These are phyloP conservation scores for Paragorgia papillata DNA, from an alignment of 92 coral and sea anemone genomes.

Conservation along the genomic window DNA sequence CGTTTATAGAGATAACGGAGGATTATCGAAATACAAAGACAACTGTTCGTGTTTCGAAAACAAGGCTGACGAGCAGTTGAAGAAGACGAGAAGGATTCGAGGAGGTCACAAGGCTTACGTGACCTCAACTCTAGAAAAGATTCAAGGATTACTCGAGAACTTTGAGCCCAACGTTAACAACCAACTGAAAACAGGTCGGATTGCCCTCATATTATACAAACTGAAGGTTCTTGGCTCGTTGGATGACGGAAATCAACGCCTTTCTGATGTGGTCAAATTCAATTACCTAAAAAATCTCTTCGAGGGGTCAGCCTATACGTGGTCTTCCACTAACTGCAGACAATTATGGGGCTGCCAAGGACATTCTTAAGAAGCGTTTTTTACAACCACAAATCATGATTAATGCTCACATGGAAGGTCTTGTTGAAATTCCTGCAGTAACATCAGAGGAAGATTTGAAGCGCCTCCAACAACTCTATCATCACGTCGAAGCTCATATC, in stretches of 20 bases:
- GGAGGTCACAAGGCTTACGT: slow-evolving; percentile 44
- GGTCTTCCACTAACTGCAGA: slow-evolving; percentile 46
- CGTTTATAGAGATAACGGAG: too few species aligned
- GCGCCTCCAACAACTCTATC: slow-evolving; percentile 17
- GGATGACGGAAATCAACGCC: slow-evolving; percentile 10
- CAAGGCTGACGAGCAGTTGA: slow-evolving; percentile 43
- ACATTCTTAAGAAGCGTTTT: slow-evolving; percentile 32
- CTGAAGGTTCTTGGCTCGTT: slow-evolving; percentile 39
- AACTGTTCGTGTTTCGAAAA: too few species aligned
- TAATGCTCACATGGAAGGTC: slow-evolving; percentile 41
- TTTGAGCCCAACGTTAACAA: slow-evolving; percentile 12
- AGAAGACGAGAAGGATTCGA: slow-evolving; percentile 41
- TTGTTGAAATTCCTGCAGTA: slow-evolving; percentile 20
- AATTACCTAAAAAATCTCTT: slow-evolving; percentile 38
- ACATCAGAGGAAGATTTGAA: slow-evolving; percentile 8
- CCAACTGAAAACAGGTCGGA: slow-evolving; percentile 48
- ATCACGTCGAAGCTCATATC: slow-evolving; percentile 28
- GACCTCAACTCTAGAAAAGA: slow-evolving; percentile 28
- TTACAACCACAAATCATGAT: slow-evolving; percentile 34
- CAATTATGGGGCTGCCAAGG: slow-evolving; percentile 46
- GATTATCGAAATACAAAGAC: too few species aligned
- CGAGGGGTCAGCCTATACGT: slow-evolving; percentile 47
- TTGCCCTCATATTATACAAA: slow-evolving; percentile 41
- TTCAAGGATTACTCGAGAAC: slow-evolving; percentile 3
- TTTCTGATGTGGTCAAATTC: slow-evolving; percentile 48